Base-by-base conservation (phyloP, 1,140 invertebrate species). In the Reticulitermes speratus region DNA sequence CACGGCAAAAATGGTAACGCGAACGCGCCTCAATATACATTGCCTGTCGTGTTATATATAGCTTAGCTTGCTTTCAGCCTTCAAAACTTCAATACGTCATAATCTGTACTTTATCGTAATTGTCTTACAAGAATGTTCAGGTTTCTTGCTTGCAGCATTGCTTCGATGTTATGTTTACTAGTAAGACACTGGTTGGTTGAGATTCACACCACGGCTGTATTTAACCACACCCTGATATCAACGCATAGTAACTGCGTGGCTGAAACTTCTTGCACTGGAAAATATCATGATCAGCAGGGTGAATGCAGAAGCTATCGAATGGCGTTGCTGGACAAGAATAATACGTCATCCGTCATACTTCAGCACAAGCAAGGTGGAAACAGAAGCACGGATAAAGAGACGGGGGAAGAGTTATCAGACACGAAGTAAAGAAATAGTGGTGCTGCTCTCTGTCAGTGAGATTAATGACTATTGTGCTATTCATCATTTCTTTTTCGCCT, bases 381-480 rank as follows among this genome's bases (percentile, higher is more conserved):
- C 65, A 75, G 65, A 75, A 75, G 65, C n/a, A 14, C 0, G 65
- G 65, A 75, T 75, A 75, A 75, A 30, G 65, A 30, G 65, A 65
- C 19, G 59, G 59, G 21, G 25, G 19, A 65, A 65, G n/a, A 75
- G 7, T 75, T 75, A 75, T 75, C 65, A 75, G 65, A 25, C n/a
- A 12, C 65, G n/a, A 75, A 14, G 65, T 30, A 75, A 25, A 75
- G 65, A 75, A 30, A 75, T 75, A 5, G 25, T 75, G 25, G 65
- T 75, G 25, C 25, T 75, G 65, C 65, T 30, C 65, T 75, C 65
- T 75, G 65, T 75, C 65, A 75, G 65, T 16, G 65, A 75, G 65
- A 75, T 75, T 75, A 75, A 75, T 75, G 65, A 75, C 65, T 75
- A 75, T 75, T 75, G 65, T 75, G 65, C 65, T 75, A 75, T 75